These are phyloP conservation scores for Bubalus kerabau DNA, from an alignment of 2,113 vertebrate species.

Conservation along the genomic window DNA sequence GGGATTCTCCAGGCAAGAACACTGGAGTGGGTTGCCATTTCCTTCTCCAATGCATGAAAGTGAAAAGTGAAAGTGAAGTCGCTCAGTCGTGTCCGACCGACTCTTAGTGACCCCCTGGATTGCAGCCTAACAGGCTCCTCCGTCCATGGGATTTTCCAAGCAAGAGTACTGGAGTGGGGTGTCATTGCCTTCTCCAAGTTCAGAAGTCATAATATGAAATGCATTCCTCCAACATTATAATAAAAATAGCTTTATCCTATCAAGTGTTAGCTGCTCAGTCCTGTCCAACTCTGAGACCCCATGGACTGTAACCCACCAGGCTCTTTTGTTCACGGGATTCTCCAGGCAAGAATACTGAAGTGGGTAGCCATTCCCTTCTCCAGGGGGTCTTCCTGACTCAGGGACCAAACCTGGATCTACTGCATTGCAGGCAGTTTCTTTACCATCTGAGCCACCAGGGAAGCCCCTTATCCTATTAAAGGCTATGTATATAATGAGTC, in stretches of 20 bases:
- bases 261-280: background rate
- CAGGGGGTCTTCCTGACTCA: background rate
- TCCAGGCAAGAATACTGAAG: background rate
- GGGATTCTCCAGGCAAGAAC: too few species aligned
- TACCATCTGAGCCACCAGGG: background rate
- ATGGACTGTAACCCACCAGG: background rate
- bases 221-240: background rate
- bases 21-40: too few species aligned
- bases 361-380: background rate
- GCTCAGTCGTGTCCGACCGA: too few species aligned
- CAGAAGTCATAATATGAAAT: background rate
- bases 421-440: background rate
- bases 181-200: background rate
- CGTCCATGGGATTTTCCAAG: too few species aligned
- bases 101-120: too few species aligned
- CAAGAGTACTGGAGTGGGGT: too few species aligned
- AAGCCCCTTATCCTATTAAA: background rate
- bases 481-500: background rate
- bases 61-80: too few species aligned
- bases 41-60: too few species aligned
- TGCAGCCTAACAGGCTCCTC: too few species aligned
- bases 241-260: background rate
- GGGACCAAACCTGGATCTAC: background rate
- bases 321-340: background rate
- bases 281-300: background rate